phyloP scores from a whole-genome alignment of 2,797 vertebrate species.

The Darevskia mixta region DNA sequence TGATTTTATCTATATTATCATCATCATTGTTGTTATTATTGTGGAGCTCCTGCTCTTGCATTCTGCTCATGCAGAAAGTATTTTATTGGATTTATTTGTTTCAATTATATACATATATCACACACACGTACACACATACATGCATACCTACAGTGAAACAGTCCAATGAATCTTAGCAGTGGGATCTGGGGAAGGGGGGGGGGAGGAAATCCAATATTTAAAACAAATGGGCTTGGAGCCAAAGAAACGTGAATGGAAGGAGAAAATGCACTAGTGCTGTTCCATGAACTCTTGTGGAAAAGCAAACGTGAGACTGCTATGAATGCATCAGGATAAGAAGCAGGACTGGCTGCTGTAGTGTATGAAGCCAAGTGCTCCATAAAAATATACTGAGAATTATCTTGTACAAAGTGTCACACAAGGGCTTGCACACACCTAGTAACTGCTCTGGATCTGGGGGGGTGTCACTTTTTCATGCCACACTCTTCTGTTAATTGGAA shows the following conservation, averaged over 20 bases:
- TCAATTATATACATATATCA: slow-evolving; percentile 79
- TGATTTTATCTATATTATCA: slow-evolving; percentile 66
- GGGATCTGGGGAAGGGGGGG: slow-evolving; percentile 42
- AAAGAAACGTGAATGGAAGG: background rate
- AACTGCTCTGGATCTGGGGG: background rate
- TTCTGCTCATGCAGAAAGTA: slow-evolving; percentile 77
- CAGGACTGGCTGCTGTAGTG: background rate
- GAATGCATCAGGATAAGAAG: background rate
- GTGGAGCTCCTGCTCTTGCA: slow-evolving; percentile 64
- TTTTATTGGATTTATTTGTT: slow-evolving; percentile 88
- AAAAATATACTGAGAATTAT: background rate
- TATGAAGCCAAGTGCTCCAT: background rate
- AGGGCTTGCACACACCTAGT: background rate
- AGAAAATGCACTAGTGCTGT: background rate
- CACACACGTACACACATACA: too few relatives aligned
- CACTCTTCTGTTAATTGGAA: background rate
- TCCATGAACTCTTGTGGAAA: background rate
- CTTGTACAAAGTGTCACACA: background rate
- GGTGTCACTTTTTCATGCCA: background rate
- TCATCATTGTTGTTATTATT: slow-evolving; percentile 65
- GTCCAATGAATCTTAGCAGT: slow-evolving; percentile 74
- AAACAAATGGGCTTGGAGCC: slow-evolving; percentile 43
- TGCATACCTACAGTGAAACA: slow-evolving; percentile 68
- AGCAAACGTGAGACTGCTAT: background rate
- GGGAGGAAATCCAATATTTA: slow-evolving; percentile 56